Percentiles rank a stretch among this genome's conserved stretches.
These are phyloP conservation scores for Lasioglossum zephyrum DNA, from an alignment of 2,888 invertebrate species.

Conservation along the genomic window DNA sequence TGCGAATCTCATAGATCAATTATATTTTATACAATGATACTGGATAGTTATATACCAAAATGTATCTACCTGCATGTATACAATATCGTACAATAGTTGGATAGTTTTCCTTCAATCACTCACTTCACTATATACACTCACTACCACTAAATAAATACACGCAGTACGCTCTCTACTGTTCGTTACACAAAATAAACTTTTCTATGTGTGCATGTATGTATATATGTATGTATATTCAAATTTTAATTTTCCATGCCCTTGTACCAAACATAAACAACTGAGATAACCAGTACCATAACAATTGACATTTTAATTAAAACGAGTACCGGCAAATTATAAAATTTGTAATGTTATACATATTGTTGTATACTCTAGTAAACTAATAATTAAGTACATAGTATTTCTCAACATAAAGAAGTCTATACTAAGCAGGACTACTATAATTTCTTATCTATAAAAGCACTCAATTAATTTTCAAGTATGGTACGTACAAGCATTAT, in stretches of 20 bases:
- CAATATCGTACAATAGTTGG: not conserved
- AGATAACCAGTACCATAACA: not conserved
- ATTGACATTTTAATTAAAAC: not conserved
- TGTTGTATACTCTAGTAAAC: not conserved
- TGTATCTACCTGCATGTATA: not conserved
- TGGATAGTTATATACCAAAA: not conserved
- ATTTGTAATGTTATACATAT: constrained; percentile 1
- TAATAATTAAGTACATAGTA: not conserved
- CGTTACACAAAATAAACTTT: constrained; percentile 14
- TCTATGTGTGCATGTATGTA: not conserved
- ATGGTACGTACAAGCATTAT: constrained; percentile 34
- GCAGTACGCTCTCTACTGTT: constrained; percentile 7
- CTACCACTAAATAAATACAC: not conserved
- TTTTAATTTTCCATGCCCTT: not conserved
- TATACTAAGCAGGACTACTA: not conserved
- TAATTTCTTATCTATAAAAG: not conserved
- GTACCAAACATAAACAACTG: constrained; percentile 20
- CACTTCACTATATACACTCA: not conserved
- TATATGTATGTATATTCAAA: not conserved
- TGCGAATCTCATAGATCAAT: not conserved
- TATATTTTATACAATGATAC: not conserved
- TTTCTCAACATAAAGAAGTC: not conserved
- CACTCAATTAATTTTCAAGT: constrained; percentile 10
- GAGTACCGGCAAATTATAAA: not conserved
- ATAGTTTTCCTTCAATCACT: not conserved